A percentile compares a stretch with the other conserved stretches of the same genome.
Conservation (phyloP, 2,888 invertebrate species). For the Stenoptilia bipunctidactyla region DNA sequence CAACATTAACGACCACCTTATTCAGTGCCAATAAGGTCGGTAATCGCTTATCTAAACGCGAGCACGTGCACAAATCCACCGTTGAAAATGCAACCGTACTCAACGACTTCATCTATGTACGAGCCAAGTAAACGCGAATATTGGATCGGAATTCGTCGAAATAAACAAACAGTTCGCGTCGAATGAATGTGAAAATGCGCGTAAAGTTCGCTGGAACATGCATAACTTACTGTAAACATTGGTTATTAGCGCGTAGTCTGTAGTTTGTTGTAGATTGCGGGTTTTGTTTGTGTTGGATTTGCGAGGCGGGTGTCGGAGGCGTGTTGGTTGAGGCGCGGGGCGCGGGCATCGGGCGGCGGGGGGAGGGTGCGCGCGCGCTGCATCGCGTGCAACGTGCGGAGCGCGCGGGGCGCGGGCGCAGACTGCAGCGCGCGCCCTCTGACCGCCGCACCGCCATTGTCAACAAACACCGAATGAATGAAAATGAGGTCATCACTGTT, state of each 20-base stretch:
- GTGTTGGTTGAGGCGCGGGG: neutral
- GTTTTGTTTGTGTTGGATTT: neutral
- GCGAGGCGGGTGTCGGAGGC: neutral
- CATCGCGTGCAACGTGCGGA: conserved; percentile 28
- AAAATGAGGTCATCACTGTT: conserved; percentile 39
- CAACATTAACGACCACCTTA: neutral
- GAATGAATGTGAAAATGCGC: conserved; percentile 39
- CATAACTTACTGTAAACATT: conserved; percentile 52
- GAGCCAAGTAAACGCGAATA: neutral
- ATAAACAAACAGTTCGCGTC: conserved; percentile 38
- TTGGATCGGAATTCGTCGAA: conserved; percentile 8
- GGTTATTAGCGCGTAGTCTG: neutral
- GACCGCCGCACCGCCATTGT: conserved; percentile 38
- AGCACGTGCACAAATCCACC: neutral
- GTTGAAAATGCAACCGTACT: neutral
- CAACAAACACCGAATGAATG: conserved; percentile 50
- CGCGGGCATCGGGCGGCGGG: neutral
- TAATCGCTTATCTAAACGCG: neutral
- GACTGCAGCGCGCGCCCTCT: conserved; percentile 45
- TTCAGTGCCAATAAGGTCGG: neutral
- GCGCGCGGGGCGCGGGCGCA: conserved; percentile 42
- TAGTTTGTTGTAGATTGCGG: neutral
- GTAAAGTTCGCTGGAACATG: conserved; percentile 31
- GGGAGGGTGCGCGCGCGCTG: conserved; percentile 19
- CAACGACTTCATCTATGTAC: neutral